Base-by-base conservation (phyloP, 1,140 invertebrate genomes). In the Adelges cooleyi region DNA sequence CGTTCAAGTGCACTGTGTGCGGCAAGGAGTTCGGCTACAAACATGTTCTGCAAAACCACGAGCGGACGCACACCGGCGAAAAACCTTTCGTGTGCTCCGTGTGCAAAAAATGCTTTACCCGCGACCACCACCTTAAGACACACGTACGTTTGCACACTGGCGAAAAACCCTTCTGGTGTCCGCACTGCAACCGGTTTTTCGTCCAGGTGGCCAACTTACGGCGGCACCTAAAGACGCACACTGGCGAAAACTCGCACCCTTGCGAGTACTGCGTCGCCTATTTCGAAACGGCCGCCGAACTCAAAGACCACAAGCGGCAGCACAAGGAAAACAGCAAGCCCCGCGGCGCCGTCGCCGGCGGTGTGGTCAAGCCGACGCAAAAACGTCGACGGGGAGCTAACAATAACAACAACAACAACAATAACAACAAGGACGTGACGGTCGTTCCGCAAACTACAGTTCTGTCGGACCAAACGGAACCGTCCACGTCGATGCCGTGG, bases 61-160 rank as follows among this genome's bases (percentile, higher is more conserved):
- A 95, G 69, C 83, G 94, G 53, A 98, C 93, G 0, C 95, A 98
- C 74, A 97, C 94, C 0, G 94, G 95, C 0, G 92, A 95, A 72
- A 95, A 96, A 71, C 95, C 95, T 0, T 97, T 97, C 77, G 89
- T 95, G 72, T 98, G 95, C 73, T 85, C 84, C 6, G 86, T 92
- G 74, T 98, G 95, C 74, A 86, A 93, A 69, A 93, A 96, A 74
- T 82, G 90, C 68, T 98, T 98, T 74, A 97, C 94, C 1, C 83
- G 95, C n/a, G 92, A 95, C 74, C 92, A 95, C 71, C 92, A 95
- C 71, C 77, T 95, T 36, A 95, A 95, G 75, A 95, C 91, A 0
- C 92, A 96, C 74, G 88, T 95, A 80, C 78, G 92, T 9, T 77
- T 95, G 33, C 92, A 96, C 74, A 95, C 92, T 0, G 93, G 92